Base-by-base conservation (phyloP, 2,113 vertebrate species). In the Sialia sialis region DNA sequence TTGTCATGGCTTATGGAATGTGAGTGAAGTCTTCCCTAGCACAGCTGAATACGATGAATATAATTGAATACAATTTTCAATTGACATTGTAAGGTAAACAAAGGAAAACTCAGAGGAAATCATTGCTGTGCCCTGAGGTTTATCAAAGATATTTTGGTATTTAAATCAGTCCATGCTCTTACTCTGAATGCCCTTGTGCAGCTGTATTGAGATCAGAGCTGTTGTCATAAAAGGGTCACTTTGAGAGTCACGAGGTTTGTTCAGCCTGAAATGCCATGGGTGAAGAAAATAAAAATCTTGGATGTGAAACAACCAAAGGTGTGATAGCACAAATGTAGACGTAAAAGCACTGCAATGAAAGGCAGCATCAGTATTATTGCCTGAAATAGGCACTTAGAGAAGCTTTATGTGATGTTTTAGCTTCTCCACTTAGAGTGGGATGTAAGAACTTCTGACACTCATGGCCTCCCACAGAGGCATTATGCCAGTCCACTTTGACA, bases 161-260 rank as follows among this genome's bases (percentile, higher is more conserved):
- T 95, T 97, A 96, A 67, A 94, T 89, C 54, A 69, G 66, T 54
- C 84, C 25, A 9, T 64, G 49, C 39, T 88, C 51, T 89, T 83
- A 67, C 34, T 77, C 63, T 85, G 91, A 87, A 95, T 94, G 82
- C 76, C 84, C 83, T 2, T 1, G 0, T 80, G 49, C 48, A 85
- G 39, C n/a, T 85, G 54, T 18, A 62, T 15, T 62, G 54, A 79
- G 54, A 76, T 77, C 51, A 10, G 44, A 87, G 44, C 10, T 7
- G 54, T n/a, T 77, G 59, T n/a, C 43, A 25, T 51, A 74, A 88
- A 87, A 84, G 90, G 70, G 78, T 95, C 87, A 59, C 34, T 90
- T 85, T 22, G 78, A 67, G 94, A 96, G 84, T 74, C 84, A 70
- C 10, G 10, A 91, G 63, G 43, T 77, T 95, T 91, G 32, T 41